Percentiles rank a stretch among this genome's conserved stretches.
Evolutionary conservation across 2,113 vertebrate genomes (phyloP).

Genomic region (Austrofundulus limnaeus): DNA sequence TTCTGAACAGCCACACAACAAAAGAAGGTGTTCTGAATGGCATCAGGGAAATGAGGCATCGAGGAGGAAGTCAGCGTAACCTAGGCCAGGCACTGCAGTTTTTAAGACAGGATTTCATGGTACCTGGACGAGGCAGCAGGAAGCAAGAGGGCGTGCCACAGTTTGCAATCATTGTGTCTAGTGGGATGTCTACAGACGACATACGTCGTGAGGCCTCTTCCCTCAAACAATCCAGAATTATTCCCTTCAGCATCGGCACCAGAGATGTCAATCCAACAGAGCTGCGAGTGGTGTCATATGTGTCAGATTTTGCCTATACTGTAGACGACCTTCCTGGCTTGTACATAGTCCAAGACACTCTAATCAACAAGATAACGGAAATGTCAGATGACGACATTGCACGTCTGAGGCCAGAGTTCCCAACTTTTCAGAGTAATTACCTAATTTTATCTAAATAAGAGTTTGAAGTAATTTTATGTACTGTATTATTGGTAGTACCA

Average conservation of each 20-base stretch:
- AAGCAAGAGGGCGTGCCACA: conserved; percentile 85
- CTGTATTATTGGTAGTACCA: background rate
- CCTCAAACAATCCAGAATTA: conserved; percentile 82
- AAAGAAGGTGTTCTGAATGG: conserved; percentile 79
- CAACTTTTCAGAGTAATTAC: conserved; percentile 63
- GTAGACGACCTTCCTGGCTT: conserved; percentile 86
- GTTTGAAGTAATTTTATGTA: background rate
- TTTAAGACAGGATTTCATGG: conserved; percentile 81
- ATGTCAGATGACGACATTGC: conserved; percentile 73
- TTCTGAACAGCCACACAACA: conserved; percentile 85
- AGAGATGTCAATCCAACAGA: conserved; percentile 82
- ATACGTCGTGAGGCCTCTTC: conserved; percentile 75
- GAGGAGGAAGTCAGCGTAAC: conserved; percentile 85
- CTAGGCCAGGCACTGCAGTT: conserved; percentile 88
- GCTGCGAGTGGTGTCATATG: conserved; percentile 83
- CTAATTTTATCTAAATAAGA: background rate
- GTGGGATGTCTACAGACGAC: conserved; percentile 86
- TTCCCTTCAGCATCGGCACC: conserved; percentile 89
- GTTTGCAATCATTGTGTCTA: conserved; percentile 88
- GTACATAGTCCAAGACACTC: conserved; percentile 77
- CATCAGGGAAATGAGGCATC: conserved; percentile 74
- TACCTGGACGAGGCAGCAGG: conserved; percentile 81
- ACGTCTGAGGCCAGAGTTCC: conserved; percentile 58
- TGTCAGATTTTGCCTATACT: conserved; percentile 80
- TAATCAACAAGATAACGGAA: conserved; percentile 73